Evolutionary conservation across 2,888 invertebrate species (phyloP), one percentile per base, ranked within the genome.

Genomic region (Encarsia formosa): DNA sequence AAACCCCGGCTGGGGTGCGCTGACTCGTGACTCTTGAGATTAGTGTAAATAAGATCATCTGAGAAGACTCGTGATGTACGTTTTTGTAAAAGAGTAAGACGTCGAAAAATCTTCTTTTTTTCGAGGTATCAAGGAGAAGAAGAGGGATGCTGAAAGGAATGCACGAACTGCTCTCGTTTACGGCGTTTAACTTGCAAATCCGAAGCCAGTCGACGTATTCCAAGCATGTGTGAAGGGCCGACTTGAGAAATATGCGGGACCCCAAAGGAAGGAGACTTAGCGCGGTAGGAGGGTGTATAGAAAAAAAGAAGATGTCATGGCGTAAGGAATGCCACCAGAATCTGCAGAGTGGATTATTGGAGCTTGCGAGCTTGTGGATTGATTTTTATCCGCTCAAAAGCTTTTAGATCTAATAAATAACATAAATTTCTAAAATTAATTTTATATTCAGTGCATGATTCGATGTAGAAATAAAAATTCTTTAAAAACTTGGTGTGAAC

Each of bases 121-220:
- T 11, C 26, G 34, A 6, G 16, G 34, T 50, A 49, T 39, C 45
- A 40, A 44, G 43, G 56, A 56, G 58, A 39, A 20, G 42, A 13
- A 29, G 40, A 26, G 32, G 26, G 24, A 49, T 55, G 41, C 50
- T 48, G 50, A 59, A 58, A 59, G 59, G 56, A 54, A 59, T 59
- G 52, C 50, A 52, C n/a, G n/a, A n/a, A n/a, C 60, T 56, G 46
- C 58, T 59, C 59, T 63, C 67, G 62, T 63, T 65, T 68, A 65
- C 64, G 64, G 60, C 65, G 67, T 68, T 69, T 69, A 67, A 69
- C 68, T 69, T 68, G 67, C 65, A 69, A 69, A 69, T 69, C 64
- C 62, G n/a, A n/a, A n/a, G n/a, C n/a, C n/a, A n/a, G n/a, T n/a
- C 49, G 58, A 53, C 56, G 62, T 65, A 65, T 63, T 59, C 60